Evolutionary conservation across 2,797 vertebrate genomes (phyloP).

Genomic region (Lepus oiostolus): DNA sequence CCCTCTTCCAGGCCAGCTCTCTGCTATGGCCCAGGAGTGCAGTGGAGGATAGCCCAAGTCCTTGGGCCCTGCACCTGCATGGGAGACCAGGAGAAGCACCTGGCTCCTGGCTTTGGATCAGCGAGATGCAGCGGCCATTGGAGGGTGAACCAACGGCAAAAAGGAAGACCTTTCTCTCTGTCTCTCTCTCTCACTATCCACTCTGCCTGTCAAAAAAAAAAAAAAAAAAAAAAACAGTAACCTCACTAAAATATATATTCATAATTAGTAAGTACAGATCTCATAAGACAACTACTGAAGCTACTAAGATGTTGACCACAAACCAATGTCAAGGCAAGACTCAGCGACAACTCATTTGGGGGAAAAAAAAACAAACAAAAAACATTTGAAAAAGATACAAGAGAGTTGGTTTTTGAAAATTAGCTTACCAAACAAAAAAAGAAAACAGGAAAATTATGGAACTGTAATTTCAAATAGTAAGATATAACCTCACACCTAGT

Average conservation of each 20-base stretch:
- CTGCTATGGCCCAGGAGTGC: too few relatives aligned
- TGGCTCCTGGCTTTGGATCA: too few relatives aligned
- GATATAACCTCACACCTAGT: background rate
- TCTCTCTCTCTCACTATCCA: too few relatives aligned
- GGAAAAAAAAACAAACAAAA: conserved; percentile 13
- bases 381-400: background rate
- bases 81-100: too few relatives aligned
- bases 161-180: too few relatives aligned
- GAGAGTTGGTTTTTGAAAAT: conserved; percentile 40
- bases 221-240: background rate
- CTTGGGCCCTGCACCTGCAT: too few relatives aligned
- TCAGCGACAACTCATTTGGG: background rate
- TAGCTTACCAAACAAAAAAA: conserved; percentile 13
- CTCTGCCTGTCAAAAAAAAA: too few relatives aligned
- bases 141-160: too few relatives aligned
- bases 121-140: too few relatives aligned
- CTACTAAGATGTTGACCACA: conserved; percentile 15
- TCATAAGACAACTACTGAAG: background rate
- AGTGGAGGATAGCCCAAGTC: too few relatives aligned
- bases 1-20: too few relatives aligned
- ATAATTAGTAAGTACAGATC: background rate
- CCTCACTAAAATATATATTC: background rate
- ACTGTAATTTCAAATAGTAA: background rate
- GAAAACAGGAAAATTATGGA: background rate
- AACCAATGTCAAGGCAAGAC: background rate